phyloP scores from a whole-genome alignment of 2,113 vertebrate genomes.

The Tapirus terrestris region DNA sequence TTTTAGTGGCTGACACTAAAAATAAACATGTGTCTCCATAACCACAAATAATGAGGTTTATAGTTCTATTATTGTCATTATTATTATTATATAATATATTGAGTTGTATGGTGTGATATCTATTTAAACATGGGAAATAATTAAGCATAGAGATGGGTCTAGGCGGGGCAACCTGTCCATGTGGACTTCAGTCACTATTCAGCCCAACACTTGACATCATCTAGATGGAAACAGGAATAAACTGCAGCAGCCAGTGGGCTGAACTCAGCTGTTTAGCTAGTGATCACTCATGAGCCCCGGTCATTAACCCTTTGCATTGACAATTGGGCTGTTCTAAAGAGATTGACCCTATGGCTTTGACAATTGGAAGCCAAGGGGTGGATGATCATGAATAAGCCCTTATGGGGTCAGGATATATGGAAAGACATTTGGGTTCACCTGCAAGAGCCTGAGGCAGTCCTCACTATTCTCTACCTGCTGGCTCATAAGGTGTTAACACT shows the following conservation, averaged over 20 bases:
- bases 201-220: background rate
- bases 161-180: background rate
- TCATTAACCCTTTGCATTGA: background rate
- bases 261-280: background rate
- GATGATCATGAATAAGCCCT: background rate
- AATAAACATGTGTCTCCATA: background rate
- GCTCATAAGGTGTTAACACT: background rate
- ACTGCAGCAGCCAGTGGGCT: background rate
- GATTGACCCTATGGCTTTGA: background rate
- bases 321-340: background rate
- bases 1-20: background rate
- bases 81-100: background rate
- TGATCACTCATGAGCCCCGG: background rate
- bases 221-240: background rate
- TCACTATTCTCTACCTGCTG: background rate
- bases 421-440: background rate
- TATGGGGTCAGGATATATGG: too few relatives aligned
- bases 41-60: background rate
- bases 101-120: background rate
- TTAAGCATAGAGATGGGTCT: background rate
- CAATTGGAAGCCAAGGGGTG: background rate
- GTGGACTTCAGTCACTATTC: background rate
- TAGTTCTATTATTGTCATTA: background rate
- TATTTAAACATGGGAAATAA: background rate
- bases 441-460: background rate